These are phyloP conservation scores for Glomeris maerens DNA, from an alignment of 1,140 invertebrate genomes.

Conservation along the genomic window DNA sequence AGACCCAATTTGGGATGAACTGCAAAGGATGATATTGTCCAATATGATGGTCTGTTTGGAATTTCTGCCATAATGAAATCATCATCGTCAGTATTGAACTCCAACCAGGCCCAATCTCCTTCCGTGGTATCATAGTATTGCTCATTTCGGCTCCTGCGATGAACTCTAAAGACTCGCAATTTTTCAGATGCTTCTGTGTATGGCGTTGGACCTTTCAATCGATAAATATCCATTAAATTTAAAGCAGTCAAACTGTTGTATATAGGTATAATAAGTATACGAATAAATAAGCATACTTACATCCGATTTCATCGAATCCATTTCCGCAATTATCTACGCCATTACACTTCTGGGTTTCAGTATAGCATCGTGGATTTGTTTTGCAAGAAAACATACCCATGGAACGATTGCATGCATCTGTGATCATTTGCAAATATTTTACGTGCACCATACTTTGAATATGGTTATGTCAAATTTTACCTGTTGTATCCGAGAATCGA, in stretches of 20 bases:
- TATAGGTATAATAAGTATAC: not conserved
- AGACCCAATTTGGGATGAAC: slow-evolving; percentile 14
- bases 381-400: slow-evolving; percentile 6
- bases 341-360: slow-evolving; percentile 2
- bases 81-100: slow-evolving; percentile 12
- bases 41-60: slow-evolving; percentile 19
- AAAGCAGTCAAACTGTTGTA: not conserved
- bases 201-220: not conserved
- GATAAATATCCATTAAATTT: not conserved
- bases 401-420: slow-evolving; percentile 5
- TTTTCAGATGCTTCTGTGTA: not conserved
- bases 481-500: slow-evolving; percentile 16
- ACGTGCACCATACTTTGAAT: slow-evolving; percentile 8
- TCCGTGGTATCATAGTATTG: slow-evolving; percentile 19
- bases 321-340: not conserved
- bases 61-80: slow-evolving; percentile 18
- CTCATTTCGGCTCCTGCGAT: slow-evolving; percentile 18
- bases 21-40: slow-evolving; percentile 20
- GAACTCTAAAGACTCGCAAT: slow-evolving; percentile 12
- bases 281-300: slow-evolving; percentile 23
- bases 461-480: slow-evolving; percentile 14
- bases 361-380: slow-evolving; percentile 10
- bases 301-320: slow-evolving; percentile 32
- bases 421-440: slow-evolving; percentile 11
- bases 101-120: slow-evolving; percentile 21